Conservation (phyloP, 2,888 invertebrate genomes). For the Apodemia hepburni region DNA sequence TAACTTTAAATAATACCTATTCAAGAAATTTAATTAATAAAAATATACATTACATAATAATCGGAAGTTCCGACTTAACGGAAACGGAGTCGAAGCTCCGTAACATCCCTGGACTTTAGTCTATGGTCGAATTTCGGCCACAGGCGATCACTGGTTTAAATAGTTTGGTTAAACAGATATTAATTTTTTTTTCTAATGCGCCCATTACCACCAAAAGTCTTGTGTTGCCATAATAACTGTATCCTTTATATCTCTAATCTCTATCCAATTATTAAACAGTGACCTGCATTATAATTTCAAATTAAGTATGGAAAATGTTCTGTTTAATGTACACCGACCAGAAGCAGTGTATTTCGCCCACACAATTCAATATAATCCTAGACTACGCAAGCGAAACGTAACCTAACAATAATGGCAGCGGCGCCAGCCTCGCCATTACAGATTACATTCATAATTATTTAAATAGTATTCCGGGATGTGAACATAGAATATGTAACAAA, state of each 20-base stretch:
- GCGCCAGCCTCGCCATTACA: slow-evolving; percentile 60
- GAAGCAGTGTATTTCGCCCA: slow-evolving; percentile 33
- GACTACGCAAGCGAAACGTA: slow-evolving; percentile 38
- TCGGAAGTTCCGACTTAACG: too few relatives aligned
- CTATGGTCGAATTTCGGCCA: too few relatives aligned
- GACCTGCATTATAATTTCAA: slow-evolving; percentile 4
- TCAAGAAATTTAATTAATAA: too few relatives aligned
- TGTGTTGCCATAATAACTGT: too few relatives aligned
- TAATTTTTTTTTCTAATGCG: too few relatives aligned
- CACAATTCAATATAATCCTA: slow-evolving; percentile 33
- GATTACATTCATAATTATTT: slow-evolving; percentile 58
- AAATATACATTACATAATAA: too few relatives aligned
- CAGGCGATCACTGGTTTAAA: too few relatives aligned
- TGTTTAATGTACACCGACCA: slow-evolving; percentile 29
- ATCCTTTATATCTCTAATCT: background rate
- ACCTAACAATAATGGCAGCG: slow-evolving; percentile 56
- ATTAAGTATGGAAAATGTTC: slow-evolving; percentile 20
- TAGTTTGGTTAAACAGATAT: too few relatives aligned
- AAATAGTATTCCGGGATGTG: slow-evolving; percentile 20
- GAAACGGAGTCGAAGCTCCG: too few relatives aligned
- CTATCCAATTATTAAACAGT: background rate
- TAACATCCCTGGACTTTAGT: too few relatives aligned
- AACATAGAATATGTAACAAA: background rate
- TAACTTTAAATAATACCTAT: too few relatives aligned
- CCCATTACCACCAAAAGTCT: too few relatives aligned